These are phyloP conservation scores for Notolepis coatsorum DNA, from an alignment of 2,797 vertebrate species.

Conservation along the genomic window DNA sequence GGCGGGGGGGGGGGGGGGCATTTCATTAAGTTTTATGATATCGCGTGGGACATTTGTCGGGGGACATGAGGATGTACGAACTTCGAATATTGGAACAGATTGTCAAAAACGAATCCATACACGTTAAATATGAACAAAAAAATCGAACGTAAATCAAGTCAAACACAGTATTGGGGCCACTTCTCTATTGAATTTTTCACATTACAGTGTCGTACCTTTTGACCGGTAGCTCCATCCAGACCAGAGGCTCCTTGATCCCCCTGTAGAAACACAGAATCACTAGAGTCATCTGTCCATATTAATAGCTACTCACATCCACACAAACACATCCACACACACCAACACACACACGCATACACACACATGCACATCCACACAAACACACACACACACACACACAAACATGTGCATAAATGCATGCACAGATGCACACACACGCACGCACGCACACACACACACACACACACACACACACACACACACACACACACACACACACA, in stretches of 20 bases:
- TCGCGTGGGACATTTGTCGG: too few relatives aligned
- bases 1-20: conserved; percentile 54
- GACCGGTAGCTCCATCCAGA: conserved; percentile 22
- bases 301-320: background rate
- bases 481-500: background rate
- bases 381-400: background rate
- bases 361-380: background rate
- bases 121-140: too few relatives aligned
- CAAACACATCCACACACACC: background rate
- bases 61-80: too few relatives aligned
- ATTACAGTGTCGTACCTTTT: conserved; percentile 36
- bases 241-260: conserved; percentile 27
- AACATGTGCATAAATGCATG: background rate
- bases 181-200: too few relatives aligned
- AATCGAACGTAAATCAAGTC: too few relatives aligned
- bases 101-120: too few relatives aligned
- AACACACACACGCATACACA: background rate
- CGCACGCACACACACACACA: background rate
- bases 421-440: too few relatives aligned
- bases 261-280: conserved; percentile 22
- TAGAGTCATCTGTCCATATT: background rate
- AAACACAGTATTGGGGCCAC: too few relatives aligned
- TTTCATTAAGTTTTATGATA: conserved; percentile 54
- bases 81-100: too few relatives aligned
- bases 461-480: background rate